A percentile compares a stretch with the other conserved stretches of the same genome.
phyloP scores from a whole-genome alignment of 2,888 invertebrate species.

The Platycheirus rosarum region DNA sequence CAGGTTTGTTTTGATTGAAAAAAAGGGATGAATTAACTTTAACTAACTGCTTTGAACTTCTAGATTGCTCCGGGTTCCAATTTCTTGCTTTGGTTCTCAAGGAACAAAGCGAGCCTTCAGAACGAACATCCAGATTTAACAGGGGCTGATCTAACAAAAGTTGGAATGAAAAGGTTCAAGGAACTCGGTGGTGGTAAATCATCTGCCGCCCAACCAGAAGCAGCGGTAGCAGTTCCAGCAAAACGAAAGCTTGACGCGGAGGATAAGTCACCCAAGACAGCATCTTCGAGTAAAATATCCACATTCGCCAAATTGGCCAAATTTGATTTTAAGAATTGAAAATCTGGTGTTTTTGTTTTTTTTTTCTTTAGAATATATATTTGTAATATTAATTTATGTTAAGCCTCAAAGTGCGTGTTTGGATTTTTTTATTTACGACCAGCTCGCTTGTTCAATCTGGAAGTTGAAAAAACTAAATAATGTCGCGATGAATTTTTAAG shows the following conservation, averaged over 20 bases:
- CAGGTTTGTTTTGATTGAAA: conserved; percentile 41
- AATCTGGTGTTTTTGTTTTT: conserved; percentile 28
- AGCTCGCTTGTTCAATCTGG: conserved; percentile 26
- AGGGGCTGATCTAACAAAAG: conserved; percentile 84
- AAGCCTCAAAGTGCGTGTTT: conserved; percentile 21
- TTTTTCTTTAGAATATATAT: conserved; percentile 37
- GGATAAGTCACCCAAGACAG: conserved; percentile 65
- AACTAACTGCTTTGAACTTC: not conserved
- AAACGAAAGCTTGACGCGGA: conserved; percentile 83
- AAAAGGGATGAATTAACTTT: not conserved
- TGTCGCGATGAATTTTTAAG: not conserved
- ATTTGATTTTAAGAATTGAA: conserved; percentile 79
- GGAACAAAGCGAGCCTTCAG: conserved; percentile 84
- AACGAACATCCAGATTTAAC: conserved; percentile 84
- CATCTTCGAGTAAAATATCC: conserved; percentile 58
- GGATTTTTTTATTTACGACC: not conserved
- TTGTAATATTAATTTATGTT: conserved; percentile 56
- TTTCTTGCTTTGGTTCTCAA: conserved; percentile 86
- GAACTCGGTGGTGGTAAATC: conserved; percentile 78
- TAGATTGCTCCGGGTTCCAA: conserved; percentile 76
- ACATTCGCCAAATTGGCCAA: conserved; percentile 80
- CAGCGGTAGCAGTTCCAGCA: conserved; percentile 77
- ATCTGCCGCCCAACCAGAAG: conserved; percentile 63
- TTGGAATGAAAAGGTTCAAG: conserved; percentile 82
- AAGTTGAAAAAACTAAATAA: not conserved